Percentiles rank a stretch among this genome's conserved stretches.
These are phyloP conservation scores for Pristiophorus japonicus DNA, from an alignment of 2,113 vertebrate genomes.

Conservation along the genomic window DNA sequence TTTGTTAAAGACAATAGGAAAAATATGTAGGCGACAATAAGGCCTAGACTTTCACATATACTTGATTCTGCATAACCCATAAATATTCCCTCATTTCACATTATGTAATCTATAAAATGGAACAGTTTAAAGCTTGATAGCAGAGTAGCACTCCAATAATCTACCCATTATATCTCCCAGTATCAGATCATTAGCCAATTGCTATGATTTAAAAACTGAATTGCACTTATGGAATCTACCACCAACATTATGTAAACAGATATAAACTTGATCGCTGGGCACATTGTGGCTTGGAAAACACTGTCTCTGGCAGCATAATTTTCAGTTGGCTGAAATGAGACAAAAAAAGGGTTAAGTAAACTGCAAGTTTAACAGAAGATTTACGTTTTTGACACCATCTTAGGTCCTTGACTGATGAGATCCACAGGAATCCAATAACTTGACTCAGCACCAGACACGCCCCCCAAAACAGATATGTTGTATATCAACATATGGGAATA, in stretches of 20 bases:
- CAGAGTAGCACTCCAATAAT: neutral
- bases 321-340: constrained; percentile 34
- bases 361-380: neutral
- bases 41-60: neutral
- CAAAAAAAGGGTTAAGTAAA: constrained; percentile 19
- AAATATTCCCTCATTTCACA: neutral
- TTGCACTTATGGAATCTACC: neutral
- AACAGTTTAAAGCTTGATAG: neutral
- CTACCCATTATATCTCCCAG: neutral
- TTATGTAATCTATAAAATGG: neutral
- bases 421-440: neutral
- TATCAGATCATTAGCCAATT: neutral
- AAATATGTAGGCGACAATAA: neutral
- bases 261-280: constrained; percentile 15
- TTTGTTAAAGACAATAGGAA: neutral
- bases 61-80: neutral
- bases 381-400: neutral
- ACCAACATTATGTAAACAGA: constrained; percentile 12
- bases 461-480: neutral
- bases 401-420: neutral
- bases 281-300: constrained; percentile 3
- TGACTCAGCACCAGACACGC: neutral
- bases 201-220: neutral
- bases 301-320: constrained; percentile 19
- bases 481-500: neutral